Conservation (phyloP, 2,797 vertebrate species). For the Hydrocynus forskahlii region DNA sequence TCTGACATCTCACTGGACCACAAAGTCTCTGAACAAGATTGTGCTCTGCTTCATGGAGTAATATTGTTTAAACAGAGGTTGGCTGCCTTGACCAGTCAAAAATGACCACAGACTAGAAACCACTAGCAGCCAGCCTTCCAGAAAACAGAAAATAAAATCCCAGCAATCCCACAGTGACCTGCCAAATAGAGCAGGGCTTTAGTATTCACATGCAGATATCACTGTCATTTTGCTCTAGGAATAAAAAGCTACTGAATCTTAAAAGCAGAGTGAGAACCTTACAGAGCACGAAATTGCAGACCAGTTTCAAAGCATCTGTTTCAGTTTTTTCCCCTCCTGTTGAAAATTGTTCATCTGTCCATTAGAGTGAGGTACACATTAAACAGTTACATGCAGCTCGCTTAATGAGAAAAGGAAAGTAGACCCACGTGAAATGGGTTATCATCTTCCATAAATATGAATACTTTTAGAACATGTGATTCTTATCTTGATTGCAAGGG, state of each 20-base stretch:
- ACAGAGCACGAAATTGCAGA: not conserved
- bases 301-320: slow-evolving; percentile 1
- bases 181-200: not conserved
- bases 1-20: not conserved
- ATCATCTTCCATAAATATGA: slow-evolving; percentile 24
- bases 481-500: not conserved
- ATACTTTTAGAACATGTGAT: slow-evolving; percentile 18
- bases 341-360: slow-evolving; percentile 23
- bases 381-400: slow-evolving; percentile 32
- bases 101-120: not conserved
- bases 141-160: not conserved
- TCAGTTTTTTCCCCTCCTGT: not conserved
- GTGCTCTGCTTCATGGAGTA: not conserved
- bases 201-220: not conserved
- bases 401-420: slow-evolving; percentile 38
- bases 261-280: not conserved
- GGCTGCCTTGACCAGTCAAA: not conserved
- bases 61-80: not conserved
- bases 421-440: slow-evolving; percentile 23
- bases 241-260: not conserved
- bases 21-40: not conserved
- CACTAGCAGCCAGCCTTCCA: not conserved
- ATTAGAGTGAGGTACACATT: slow-evolving; percentile 24
- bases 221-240: not conserved
- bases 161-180: not conserved